These are phyloP conservation scores for Pseudomugil tenellus DNA, from an alignment of 2,797 vertebrate species.

Conservation along the genomic window DNA sequence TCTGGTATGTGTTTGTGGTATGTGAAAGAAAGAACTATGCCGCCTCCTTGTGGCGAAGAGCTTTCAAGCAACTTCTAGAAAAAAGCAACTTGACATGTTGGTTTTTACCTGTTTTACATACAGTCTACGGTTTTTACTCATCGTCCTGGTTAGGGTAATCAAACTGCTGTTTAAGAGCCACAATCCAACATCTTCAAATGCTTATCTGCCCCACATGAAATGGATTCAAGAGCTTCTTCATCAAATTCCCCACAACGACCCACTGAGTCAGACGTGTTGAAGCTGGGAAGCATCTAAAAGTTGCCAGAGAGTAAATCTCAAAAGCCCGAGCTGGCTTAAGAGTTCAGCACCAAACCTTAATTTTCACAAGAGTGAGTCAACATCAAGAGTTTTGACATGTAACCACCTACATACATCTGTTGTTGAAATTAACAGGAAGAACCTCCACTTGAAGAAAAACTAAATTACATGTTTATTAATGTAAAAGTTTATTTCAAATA, in stretches of 20 bases:
- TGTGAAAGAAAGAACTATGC: constrained; percentile 39
- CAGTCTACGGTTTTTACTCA: no score
- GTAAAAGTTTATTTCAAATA: constrained; percentile 90
- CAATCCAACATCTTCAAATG: not conserved
- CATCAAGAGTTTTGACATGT: not conserved
- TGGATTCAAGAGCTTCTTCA: not conserved
- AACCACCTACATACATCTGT: not conserved
- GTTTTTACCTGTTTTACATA: no score
- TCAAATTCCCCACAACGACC: not conserved
- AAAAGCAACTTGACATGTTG: no score
- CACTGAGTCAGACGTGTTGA: not conserved
- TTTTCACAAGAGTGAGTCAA: not conserved
- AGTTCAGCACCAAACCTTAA: not conserved
- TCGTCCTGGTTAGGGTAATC: no score
- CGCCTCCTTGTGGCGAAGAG: constrained; percentile 64
- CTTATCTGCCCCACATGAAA: not conserved
- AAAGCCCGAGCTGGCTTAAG: not conserved
- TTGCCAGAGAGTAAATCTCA: no score
- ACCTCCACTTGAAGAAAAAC: not conserved
- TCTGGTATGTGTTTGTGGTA: no score
- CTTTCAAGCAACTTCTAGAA: not conserved
- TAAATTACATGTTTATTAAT: constrained; percentile 62
- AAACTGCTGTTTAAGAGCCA: not conserved
- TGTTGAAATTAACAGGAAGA: not conserved
- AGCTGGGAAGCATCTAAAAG: no score